Evolutionary conservation across 2,797 vertebrate genomes (phyloP), one percentile per base, ranked within the genome.

Genomic region (Poeciliopsis gracilis): DNA sequence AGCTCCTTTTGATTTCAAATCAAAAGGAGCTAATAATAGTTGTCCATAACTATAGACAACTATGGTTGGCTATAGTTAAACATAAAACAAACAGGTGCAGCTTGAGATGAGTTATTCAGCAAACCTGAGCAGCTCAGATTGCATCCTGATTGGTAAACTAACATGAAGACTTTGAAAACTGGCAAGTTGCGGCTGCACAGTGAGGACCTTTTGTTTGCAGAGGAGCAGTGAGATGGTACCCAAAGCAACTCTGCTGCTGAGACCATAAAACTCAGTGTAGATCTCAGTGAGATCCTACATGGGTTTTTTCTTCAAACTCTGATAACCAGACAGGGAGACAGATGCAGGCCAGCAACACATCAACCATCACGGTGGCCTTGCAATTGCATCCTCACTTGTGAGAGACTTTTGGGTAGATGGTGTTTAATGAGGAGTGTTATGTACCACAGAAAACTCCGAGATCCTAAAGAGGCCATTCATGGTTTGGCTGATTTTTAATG

Each of bases 91-190:
- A 30, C 28, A 41, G 10, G 38, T 66, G 9, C 38, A 41, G 36
- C 36, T 5, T 38, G 45, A 23, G 8, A 49, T 72, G 3, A 30
- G 0, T 41, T 66, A 23, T 23, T 38, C 18, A 38, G 23, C 18
- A 66, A 38, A 23, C 61, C 73, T 77, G 61, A 83, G 51, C 73
- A 76, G 51, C 63, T 73, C 36, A 76, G 75, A 76, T 70, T 20
- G 49, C 72, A 75, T 73, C 74, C 63, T 80, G 76, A 84, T 85
- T 49, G 76, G 73, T 73, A 46, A 81, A 82, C 81, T 77, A 49
- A 72, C 55, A 81, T 73, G 59, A 86, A 81, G 79, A 78, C 28
- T 25, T 63, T 77, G 25, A 41, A 67, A 11, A 41, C 63, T 25
- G 36, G 18, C 63, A 67, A 67, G 20, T 41, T 67, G 36, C 63